Evolutionary conservation across 2,113 vertebrate species (phyloP), one percentile per base, ranked within the genome.

Genomic region (Coreoperca whiteheadi): DNA sequence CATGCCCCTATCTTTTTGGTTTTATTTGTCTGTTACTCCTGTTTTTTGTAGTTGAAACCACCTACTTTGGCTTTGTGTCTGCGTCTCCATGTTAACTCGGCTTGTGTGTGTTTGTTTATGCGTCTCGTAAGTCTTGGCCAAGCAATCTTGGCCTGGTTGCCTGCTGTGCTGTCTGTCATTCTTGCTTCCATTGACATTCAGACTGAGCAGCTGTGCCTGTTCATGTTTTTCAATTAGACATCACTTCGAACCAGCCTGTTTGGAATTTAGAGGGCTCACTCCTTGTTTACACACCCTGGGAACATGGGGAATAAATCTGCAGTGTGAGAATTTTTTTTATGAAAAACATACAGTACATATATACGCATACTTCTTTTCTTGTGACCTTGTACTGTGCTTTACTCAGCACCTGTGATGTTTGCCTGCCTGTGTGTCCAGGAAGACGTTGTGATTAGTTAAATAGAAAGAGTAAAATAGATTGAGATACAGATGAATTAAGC

Each of bases 141-240:
- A 79, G 81, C 87, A 70, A 59, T 84, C 74, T 84, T 70, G 83
- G 83, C 89, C 81, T 69, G 79, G 85, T 76, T 66, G 84, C 90
- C 90, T 79, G 93, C 93, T 92, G 82, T 73, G 89, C 86, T 85
- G 84, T 79, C 89, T 89, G 89, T 91, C 92, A 92, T 88, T 88
- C 85, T 66, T 71, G 86, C 87, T 84, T 87, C 81, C 87, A 91
- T 94, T 94, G 93, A 93, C 92, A 94, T 95, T 94, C 93, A 91
- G 86, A 87, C 79, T 70, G 81, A 93, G 88, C 89, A 84, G 89
- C 87, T 68, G 88, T 82, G 89, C 69, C 88, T 93, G 87, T 91
- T 91, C 89, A 87, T 91, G 93, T 92, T 92, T 94, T 92, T 93
- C 92, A 94, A 94, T 94, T 93, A 94, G 93, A 92, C 86, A 78